These are phyloP conservation scores for Sycophila texana DNA, from an alignment of 2,888 invertebrate genomes.

Conservation along the genomic window DNA sequence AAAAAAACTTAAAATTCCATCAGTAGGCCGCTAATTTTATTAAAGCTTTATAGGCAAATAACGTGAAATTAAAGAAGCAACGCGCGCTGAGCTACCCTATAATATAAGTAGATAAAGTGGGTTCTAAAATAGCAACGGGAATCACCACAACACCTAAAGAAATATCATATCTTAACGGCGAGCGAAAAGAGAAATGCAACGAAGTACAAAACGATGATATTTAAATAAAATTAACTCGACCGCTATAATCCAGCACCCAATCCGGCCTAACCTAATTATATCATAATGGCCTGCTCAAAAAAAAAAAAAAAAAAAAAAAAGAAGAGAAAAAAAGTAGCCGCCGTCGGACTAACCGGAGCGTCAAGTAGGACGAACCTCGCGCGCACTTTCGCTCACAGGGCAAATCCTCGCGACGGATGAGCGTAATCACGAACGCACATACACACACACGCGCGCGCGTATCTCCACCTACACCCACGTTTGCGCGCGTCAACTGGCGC, in stretches of 20 bases:
- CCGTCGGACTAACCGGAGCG: slow-evolving; percentile 14
- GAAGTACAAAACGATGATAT: no score
- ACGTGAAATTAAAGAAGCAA: no score
- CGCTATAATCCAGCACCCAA: slow-evolving; percentile 4
- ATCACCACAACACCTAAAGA: no score
- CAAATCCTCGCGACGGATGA: neutral
- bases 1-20: no score
- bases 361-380: slow-evolving; percentile 29
- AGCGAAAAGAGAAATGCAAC: no score
- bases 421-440: neutral
- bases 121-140: no score
- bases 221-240: slow-evolving; percentile 3
- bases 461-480: neutral
- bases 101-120: no score
- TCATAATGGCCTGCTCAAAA: neutral
- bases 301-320: slow-evolving; percentile 7
- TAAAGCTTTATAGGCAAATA: neutral
- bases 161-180: no score
- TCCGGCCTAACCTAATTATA: slow-evolving; percentile 30
- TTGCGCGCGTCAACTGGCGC: no score
- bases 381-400: neutral
- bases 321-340: neutral
- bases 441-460: neutral
- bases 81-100: no score
- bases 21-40: neutral